Percentiles rank a stretch among this genome's conserved stretches.
Conservation (phyloP, 2,797 vertebrate genomes). For the Aplochiton taeniatus region DNA sequence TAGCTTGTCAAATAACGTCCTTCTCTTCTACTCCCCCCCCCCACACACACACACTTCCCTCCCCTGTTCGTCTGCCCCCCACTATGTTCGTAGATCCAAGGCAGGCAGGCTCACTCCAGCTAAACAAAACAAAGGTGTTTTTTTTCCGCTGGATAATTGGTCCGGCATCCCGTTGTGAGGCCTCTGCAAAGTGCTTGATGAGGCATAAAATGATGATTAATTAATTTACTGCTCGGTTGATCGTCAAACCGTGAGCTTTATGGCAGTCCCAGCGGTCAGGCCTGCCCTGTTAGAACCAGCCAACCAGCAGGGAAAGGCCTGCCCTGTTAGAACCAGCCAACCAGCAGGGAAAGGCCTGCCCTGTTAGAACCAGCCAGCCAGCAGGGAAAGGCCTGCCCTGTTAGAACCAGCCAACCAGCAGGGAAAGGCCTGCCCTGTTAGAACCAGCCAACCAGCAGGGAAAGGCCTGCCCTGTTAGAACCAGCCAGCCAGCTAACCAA, state of each 20-base stretch:
- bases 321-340: no score
- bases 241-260: slow-evolving; percentile 96
- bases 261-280: slow-evolving; percentile 95
- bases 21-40: slow-evolving; percentile 47
- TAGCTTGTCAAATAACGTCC: slow-evolving; percentile 88
- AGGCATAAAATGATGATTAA: slow-evolving; percentile 99
- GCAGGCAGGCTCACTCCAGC: slow-evolving; percentile 81
- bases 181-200: slow-evolving; percentile 94
- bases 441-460: no score
- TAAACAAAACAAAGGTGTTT: slow-evolving; percentile 93
- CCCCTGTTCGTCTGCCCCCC: not conserved
- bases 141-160: slow-evolving; percentile 90
- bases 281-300: slow-evolving; percentile 1
- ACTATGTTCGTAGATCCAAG: slow-evolving; percentile 44
- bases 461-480: no score
- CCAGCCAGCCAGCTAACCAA: no score
- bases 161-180: slow-evolving; percentile 84
- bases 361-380: no score
- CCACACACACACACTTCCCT: slow-evolving; percentile 13
- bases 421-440: no score
- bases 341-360: no score
- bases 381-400: no score
- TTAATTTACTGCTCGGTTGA: slow-evolving; percentile 99
- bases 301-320: no score
- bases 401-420: no score